Evolutionary conservation across 2,888 invertebrate genomes (phyloP), one percentile per base, ranked within the genome.

Genomic region (Odontomyia ornata): DNA sequence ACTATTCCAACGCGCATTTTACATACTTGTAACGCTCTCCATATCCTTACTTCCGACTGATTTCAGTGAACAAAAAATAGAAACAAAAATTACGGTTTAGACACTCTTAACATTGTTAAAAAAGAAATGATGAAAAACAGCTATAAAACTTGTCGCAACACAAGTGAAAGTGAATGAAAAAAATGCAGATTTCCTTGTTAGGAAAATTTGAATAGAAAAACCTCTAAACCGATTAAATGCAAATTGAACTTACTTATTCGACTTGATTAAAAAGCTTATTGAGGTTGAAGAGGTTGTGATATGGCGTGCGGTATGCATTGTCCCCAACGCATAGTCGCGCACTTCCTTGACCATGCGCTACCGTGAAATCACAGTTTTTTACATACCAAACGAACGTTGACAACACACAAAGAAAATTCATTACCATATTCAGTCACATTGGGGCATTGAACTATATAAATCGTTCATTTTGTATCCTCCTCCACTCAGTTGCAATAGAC

Each of bases 1-100:
- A 9, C 43, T 43, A 43, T 13, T 18, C 15, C 18, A 18, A n/a
- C 52, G 13, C 18, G 13, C 23, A 46, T 7, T 43, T 73, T 88
- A 92, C 92, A 86, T 93, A 93, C 93, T 93, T 93, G 93, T 85
- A 93, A 88, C 82, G 91, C 91, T 88, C 92, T 90, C 93, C 93
- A 92, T 86, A 92, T 91, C 89, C 92, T 90, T 89, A 92, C 89
- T 90, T 92, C 90, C 80, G 91, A 90, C 91, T 91, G 89, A 80
- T 85, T 83, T 80, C 81, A 78, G 3, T 60, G 21, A 5, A 18
- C 18, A 60, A 1, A 60, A 1, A 23, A 60, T 3, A 25, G 15
- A 25, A 13, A 5, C 5, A 52, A n/a, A 52, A 52, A 52, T 52
- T n/a, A 13, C n/a, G n/a, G n/a, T n/a, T n/a, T n/a, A n/a, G n/a